Evolutionary conservation across 30 jellyfish, hydroid and myxozoan genomes (phyloP), one percentile per base, ranked within the genome.

Genomic region (Hydractinia symbiolongicarpus): DNA sequence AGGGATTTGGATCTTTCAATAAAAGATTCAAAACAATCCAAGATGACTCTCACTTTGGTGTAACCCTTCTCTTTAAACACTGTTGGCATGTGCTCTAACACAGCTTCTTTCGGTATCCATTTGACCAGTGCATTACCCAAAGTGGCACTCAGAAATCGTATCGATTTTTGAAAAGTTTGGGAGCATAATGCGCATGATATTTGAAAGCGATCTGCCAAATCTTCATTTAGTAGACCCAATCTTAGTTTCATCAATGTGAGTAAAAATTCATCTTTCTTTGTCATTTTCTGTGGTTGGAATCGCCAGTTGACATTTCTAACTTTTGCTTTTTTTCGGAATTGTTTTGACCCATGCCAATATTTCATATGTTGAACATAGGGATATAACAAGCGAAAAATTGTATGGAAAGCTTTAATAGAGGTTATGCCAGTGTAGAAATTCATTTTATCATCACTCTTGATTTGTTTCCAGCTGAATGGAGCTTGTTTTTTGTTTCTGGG

Each of bases 1-100:
- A 78, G 60, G 17, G 85, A 78, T 54, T 85, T 85, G 20, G 95
- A 79, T 68, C 95, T 52, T 72, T 85, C 89, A 50, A 78, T 78
- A 66, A 7, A 78, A 8, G 79, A 54, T 71, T 85, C 90, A 17
- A 85, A 13, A 71, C 95, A 85, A 55, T 85, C 89, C 8, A 76
- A 56, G 9, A 85, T 69, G 71, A 76, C 68, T 40, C 89, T 56
- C 55, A 67, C 70, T 19, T 85, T 84, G 53, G 69, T 60, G 73
- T 57, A 7, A 14, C 77, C 77, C 11, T 81, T 62, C 66, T 67
- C 19, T 52, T 58, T 79, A 60, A 82, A 82, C n/a, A 52, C 60
- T 50, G 56, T 77, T 53, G 83, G 87, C 14, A 78, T 67, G 70
- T 75, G 17, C 7, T 77, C 51, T 44, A 15, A 17, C 6, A 69